phyloP scores from a whole-genome alignment of 2,888 invertebrate species.

The Steinernema hermaphroditum region DNA sequence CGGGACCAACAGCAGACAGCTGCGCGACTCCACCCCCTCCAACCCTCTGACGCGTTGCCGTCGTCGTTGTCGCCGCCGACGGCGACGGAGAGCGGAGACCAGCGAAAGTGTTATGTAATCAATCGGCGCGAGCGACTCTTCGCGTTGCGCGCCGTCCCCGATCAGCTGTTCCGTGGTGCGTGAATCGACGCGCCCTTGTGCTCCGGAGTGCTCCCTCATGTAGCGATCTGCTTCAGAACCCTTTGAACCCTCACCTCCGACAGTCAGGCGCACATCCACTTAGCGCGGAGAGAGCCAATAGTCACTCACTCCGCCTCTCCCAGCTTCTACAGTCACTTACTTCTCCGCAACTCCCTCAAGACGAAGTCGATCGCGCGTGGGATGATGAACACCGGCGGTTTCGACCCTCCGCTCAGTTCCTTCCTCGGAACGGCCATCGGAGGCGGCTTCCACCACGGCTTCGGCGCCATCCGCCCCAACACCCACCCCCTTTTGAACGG shows the following conservation, averaged over 20 bases:
- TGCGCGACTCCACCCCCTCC: constrained; percentile 27
- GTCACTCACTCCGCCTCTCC: no score
- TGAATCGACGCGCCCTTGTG: no score
- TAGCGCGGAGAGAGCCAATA: not conserved
- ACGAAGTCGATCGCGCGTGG: constrained; percentile 24
- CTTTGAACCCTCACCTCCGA: no score
- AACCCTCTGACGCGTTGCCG: constrained; percentile 5
- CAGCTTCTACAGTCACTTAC: no score
- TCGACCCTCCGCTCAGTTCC: constrained; percentile 25
- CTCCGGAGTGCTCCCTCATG: no score
- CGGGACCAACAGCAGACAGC: constrained; percentile 24
- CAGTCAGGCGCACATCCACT: no score
- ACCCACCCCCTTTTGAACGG: not conserved
- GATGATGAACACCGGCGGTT: constrained; percentile 21
- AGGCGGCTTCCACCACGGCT: constrained; percentile 8
- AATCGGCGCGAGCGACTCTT: constrained; percentile 22
- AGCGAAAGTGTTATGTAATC: constrained; percentile 30
- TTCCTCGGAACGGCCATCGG: constrained; percentile 15
- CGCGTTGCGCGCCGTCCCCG: constrained; percentile 28
- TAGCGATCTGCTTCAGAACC: no score
- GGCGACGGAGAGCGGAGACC: constrained; percentile 5
- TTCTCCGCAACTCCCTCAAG: no score
- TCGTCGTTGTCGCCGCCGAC: not conserved
- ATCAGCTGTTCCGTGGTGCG: constrained; percentile 26
- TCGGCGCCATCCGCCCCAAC: not conserved